Evolutionary conservation across 2,888 invertebrate genomes (phyloP), one percentile per base, ranked within the genome.

Genomic region (Mantis religiosa): DNA sequence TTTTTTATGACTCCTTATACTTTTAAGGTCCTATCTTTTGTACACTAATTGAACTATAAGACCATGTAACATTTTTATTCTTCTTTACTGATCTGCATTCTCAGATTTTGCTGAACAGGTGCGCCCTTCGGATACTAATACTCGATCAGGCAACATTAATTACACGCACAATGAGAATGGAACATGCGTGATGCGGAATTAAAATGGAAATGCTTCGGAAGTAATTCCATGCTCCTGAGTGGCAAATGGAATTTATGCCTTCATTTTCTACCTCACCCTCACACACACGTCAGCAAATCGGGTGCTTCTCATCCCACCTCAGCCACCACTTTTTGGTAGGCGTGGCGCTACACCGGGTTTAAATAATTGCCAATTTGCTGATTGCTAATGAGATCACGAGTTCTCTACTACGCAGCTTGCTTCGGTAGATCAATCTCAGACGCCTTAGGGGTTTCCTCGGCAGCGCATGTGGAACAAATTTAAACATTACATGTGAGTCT

Each of bases 301-400:
- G 54, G 54, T 25, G 25, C 25, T 71, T 20, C 54, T 25, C 54
- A 71, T 71, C 54, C 54, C 54, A 20, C 15, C 15, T 71, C 54
- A 20, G 54, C 54, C 54, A 71, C 54, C 54, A 71, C 54, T 71
- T 71, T 71, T 71, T 25, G 54, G 54, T 71, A 71, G 54, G 54
- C 54, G 54, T 71, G 54, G 54, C 54, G 54, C 54, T 71, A 71
- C 54, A 71, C 54, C 54, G 54, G 47, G 84, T 84, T 84, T 84
- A 84, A 84, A 84, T n/a, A 41, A 84, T 84, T 84, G 84, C 41
- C 84, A 84, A 84, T 84, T 84, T 84, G 84, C n/a, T 34, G 41
- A 34, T 30, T 34, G 41, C 84, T 41, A 30, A 84, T 47, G 20
- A 84, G 84, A 84, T 47, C 47, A 28, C 84, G 54, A 71, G 54